Percentiles rank a stretch among this genome's conserved stretches.
These are phyloP conservation scores for Xenopus laevis DNA, from an alignment of 2,113 vertebrate species.

Conservation along the genomic window DNA sequence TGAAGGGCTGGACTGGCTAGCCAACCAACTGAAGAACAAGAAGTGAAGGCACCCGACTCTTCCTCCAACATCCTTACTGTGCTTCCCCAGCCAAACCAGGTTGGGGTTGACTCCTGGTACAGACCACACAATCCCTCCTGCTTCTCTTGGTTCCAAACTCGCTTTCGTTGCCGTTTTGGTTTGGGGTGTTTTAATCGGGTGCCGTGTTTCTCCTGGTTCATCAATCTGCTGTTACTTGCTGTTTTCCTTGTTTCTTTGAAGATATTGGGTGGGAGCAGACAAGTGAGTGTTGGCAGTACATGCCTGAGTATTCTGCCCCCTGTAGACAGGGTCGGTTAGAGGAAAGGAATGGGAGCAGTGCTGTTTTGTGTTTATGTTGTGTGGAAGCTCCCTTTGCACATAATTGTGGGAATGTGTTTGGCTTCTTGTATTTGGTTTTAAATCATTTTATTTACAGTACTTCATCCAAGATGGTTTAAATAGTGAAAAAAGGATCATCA, in stretches of 20 bases:
- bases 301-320: constrained; percentile 34
- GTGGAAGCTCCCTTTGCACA: constrained; percentile 32
- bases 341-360: constrained; percentile 30
- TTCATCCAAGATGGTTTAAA: constrained; percentile 27
- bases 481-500: background rate
- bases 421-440: constrained; percentile 36
- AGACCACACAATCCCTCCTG: constrained; percentile 34
- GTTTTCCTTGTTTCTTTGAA: constrained; percentile 30
- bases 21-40: constrained; percentile 98
- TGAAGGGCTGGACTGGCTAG: constrained; percentile 94
- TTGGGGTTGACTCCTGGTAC: constrained; percentile 33
- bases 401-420: constrained; percentile 32
- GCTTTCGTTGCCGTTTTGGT: constrained; percentile 34
- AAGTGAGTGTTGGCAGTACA: constrained; percentile 25
- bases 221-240: constrained; percentile 36
- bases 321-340: constrained; percentile 40
- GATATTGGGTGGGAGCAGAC: constrained; percentile 34
- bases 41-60: constrained; percentile 71
- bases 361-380: constrained; percentile 42
- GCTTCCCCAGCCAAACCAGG: constrained; percentile 27
- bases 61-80: constrained; percentile 17
- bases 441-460: constrained; percentile 10
- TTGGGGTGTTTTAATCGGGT: constrained; percentile 42
- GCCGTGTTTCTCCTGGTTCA: constrained; percentile 34
- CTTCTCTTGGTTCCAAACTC: constrained; percentile 38